A percentile compares a stretch with the other conserved stretches of the same genome.
phyloP scores from a whole-genome alignment of 2,113 vertebrate species.

The Istiophorus platypterus region DNA sequence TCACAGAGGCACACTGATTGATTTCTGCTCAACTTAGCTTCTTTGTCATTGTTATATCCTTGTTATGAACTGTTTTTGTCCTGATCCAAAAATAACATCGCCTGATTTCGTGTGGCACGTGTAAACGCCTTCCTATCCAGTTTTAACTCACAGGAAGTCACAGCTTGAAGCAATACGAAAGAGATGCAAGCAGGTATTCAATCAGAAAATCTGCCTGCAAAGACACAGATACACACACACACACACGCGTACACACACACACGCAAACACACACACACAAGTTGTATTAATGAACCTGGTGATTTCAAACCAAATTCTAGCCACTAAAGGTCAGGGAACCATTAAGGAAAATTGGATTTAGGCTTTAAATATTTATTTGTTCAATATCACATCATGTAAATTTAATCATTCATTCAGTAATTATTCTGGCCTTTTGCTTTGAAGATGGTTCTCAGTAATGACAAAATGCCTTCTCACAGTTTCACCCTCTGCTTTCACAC shows the following conservation, averaged over 20 bases:
- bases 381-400: neutral
- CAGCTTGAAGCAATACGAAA: neutral
- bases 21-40: conserved; percentile 38
- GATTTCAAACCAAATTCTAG: conserved; percentile 23
- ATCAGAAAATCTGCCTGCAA: neutral
- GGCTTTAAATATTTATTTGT: conserved; percentile 38
- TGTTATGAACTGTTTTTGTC: conserved; percentile 46
- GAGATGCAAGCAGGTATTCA: neutral
- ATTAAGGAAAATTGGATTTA: conserved; percentile 24
- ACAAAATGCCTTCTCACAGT: neutral
- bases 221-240: neutral
- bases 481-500: neutral
- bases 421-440: conserved; percentile 27
- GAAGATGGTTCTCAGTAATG: conserved; percentile 15
- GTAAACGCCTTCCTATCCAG: conserved; percentile 43
- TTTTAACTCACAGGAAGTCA: conserved; percentile 9
- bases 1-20: conserved; percentile 62
- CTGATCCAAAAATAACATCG: conserved; percentile 55
- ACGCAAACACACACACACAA: neutral
- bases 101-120: conserved; percentile 30
- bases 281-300: neutral
- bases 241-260: neutral
- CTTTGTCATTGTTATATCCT: conserved; percentile 23
- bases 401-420: conserved; percentile 42
- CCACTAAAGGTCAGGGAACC: conserved; percentile 21